Evolutionary conservation across 2,888 invertebrate species (phyloP).

Genomic region (Stenichneumon culpator): DNA sequence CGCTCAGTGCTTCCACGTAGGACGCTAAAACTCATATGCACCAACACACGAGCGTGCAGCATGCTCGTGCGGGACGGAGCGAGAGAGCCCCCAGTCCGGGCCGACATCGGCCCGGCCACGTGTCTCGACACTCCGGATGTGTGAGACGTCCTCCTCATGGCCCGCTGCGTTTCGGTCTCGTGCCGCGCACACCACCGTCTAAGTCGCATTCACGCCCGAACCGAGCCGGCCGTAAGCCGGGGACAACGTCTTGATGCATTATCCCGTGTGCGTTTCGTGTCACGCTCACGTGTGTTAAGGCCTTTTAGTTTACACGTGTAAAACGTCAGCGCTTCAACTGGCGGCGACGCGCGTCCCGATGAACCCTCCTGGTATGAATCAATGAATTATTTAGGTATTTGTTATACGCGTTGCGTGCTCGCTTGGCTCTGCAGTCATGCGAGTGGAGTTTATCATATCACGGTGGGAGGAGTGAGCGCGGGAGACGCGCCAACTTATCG

Average conservation of each 20-base stretch:
- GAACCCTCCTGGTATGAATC: neutral
- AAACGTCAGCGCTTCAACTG: constrained; percentile 1
- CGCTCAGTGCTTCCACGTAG: constrained; percentile 39
- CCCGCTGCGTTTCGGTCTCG: constrained; percentile 59
- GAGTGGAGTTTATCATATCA: neutral
- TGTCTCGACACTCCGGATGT: constrained; percentile 58
- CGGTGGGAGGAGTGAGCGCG: neutral
- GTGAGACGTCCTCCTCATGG: constrained; percentile 59
- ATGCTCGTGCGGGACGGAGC: too few relatives aligned
- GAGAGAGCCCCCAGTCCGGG: neutral
- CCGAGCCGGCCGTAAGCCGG: neutral
- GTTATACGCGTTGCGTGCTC: neutral
- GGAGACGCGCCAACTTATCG: neutral
- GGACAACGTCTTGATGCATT: constrained; percentile 51
- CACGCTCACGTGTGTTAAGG: neutral
- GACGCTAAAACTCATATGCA: constrained; percentile 32
- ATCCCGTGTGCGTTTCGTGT: constrained; percentile 53
- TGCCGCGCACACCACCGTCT: constrained; percentile 47
- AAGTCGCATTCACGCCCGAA: constrained; percentile 48
- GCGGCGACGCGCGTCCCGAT: constrained; percentile 10
- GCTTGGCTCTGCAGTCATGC: neutral
- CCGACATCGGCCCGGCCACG: constrained; percentile 25
- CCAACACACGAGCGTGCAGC: constrained; percentile 23
- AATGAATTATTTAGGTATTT: constrained; percentile 17
- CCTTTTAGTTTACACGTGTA: constrained; percentile 41